These are phyloP conservation scores for Entomobrya proxima DNA, from an alignment of 2,888 invertebrate genomes.

Conservation along the genomic window DNA sequence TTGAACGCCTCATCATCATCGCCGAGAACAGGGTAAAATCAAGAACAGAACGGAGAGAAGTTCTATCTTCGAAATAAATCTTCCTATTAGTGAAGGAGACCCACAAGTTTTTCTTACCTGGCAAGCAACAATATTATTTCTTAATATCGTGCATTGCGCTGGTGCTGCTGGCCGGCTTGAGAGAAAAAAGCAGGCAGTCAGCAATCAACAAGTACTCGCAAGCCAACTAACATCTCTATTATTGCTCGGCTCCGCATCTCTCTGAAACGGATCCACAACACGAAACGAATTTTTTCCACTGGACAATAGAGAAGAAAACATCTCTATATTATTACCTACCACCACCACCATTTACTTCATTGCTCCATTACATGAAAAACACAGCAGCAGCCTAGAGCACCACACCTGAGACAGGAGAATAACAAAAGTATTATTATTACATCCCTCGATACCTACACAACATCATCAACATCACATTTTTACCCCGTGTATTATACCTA, in stretches of 20 bases:
- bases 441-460: neutral
- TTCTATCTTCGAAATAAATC: slow-evolving; percentile 40
- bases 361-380: slow-evolving; percentile 46
- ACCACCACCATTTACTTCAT: slow-evolving; percentile 38
- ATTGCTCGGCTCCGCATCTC: slow-evolving; percentile 18
- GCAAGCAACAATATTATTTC: slow-evolving; percentile 45
- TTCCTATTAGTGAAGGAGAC: neutral
- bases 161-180: slow-evolving; percentile 32
- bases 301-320: slow-evolving; percentile 56
- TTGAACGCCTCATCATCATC: neutral
- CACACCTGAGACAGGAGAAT: slow-evolving; percentile 48
- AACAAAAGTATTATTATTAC: neutral
- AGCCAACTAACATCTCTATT: slow-evolving; percentile 60
- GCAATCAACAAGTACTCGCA: slow-evolving; percentile 58
- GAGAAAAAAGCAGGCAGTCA: slow-evolving; percentile 27
- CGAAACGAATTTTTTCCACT: slow-evolving; percentile 53
- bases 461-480: neutral
- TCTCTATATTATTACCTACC: slow-evolving; percentile 38
- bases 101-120: slow-evolving; percentile 29
- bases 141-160: slow-evolving; percentile 9
- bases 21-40: neutral
- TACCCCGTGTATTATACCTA: neutral
- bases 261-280: slow-evolving; percentile 51
- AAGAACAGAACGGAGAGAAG: neutral
- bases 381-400: slow-evolving; percentile 34